phyloP scores from a whole-genome alignment of 2,888 invertebrate species.

The Hydrotaea cyrtoneurina region DNA sequence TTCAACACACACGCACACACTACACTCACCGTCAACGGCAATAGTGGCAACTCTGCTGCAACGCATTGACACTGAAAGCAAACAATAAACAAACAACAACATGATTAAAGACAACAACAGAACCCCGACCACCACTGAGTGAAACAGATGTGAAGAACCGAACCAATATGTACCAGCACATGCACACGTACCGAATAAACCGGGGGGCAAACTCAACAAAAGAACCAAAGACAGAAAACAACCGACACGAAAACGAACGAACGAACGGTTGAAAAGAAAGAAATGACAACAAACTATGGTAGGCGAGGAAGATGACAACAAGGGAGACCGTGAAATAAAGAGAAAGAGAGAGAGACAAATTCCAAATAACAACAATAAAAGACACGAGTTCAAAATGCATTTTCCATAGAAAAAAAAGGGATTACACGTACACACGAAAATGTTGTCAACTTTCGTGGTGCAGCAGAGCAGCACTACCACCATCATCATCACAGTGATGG shows the following conservation, averaged over 20 bases:
- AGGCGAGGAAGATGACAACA: not conserved
- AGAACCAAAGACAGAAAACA: not conserved
- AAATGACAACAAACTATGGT: not conserved
- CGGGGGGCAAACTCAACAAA: not conserved
- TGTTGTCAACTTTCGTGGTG: no score
- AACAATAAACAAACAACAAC: slow-evolving; percentile 36
- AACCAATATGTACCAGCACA: not conserved
- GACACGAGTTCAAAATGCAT: no score
- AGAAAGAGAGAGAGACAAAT: not conserved
- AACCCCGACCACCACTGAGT: not conserved
- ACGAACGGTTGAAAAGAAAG: not conserved
- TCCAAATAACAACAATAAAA: no score
- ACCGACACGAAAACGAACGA: not conserved
- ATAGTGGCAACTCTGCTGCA: slow-evolving; percentile 58
- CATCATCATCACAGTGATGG: no score
- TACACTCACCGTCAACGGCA: not conserved
- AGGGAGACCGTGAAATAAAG: no score
- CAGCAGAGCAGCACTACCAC: no score
- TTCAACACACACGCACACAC: no score
- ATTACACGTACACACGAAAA: no score
- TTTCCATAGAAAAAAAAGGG: no score
- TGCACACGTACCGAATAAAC: not conserved
- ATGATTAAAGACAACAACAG: slow-evolving; percentile 10
- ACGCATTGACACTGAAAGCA: slow-evolving; percentile 63
- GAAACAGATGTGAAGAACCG: slow-evolving; percentile 26